These are phyloP conservation scores for Ovis aries DNA, from an alignment of 2,113 vertebrate species.

Conservation along the genomic window DNA sequence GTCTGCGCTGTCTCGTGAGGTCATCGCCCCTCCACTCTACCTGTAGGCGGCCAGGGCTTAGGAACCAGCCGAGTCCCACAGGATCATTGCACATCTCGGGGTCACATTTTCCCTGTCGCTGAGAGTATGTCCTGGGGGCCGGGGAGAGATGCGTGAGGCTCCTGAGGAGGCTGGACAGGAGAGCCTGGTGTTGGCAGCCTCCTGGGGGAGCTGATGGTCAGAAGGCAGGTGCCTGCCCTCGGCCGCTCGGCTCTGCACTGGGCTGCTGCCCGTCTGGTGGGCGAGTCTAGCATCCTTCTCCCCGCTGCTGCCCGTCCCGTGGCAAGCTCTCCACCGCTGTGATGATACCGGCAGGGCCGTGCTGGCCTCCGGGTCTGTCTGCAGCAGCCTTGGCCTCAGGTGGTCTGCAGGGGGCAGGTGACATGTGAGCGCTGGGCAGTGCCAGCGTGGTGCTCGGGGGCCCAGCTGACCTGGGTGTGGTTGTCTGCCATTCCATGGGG, in stretches of 20 bases:
- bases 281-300: no score
- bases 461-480: neutral
- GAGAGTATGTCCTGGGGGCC: neutral
- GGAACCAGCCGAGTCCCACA: accelerated
- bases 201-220: neutral
- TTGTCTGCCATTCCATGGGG: no score
- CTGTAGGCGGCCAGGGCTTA: accelerated
- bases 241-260: neutral
- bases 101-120: no score
- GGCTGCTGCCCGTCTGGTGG: neutral
- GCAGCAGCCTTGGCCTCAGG: neutral
- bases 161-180: neutral
- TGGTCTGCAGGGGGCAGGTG: neutral
- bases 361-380: accelerated
- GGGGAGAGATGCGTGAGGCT: neutral
- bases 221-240: neutral
- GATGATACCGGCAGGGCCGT: no score
- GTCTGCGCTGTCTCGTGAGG: neutral
- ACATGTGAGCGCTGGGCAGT: neutral
- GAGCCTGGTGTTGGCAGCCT: neutral
- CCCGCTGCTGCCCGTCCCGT: neutral
- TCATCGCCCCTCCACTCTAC: no score
- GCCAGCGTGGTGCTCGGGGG: neutral
- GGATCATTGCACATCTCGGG: no score
- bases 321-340: accelerated